phyloP scores from a whole-genome alignment of 2,113 vertebrate genomes.

The Ptyas mucosa region DNA sequence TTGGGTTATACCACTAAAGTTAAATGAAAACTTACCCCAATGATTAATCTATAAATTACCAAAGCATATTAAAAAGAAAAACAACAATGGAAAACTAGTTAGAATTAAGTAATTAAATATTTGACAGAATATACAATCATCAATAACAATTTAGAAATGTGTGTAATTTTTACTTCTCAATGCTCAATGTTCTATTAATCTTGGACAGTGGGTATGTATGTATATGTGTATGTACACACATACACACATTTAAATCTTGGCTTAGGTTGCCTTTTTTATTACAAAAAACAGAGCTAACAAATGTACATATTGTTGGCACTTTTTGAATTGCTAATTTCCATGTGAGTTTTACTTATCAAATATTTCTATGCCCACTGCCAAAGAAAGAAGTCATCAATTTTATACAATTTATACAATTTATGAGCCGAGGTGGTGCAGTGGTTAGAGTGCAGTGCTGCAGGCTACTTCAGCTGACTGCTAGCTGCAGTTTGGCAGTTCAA shows the following conservation, averaged over 20 bases:
- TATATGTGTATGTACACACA: not conserved
- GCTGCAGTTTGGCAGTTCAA: too few relatives aligned
- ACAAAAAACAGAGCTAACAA: not conserved
- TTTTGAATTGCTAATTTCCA: not conserved
- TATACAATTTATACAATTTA: not conserved
- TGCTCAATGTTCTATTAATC: not conserved
- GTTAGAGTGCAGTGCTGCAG: too few relatives aligned
- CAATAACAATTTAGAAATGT: not conserved
- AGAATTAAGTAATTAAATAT: not conserved
- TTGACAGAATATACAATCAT: not conserved
- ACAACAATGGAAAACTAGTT: not conserved
- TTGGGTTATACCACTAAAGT: not conserved
- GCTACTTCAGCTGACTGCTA: too few relatives aligned
- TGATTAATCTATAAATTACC: constrained; percentile 5
- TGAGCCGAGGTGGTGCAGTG: too few relatives aligned
- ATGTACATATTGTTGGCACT: not conserved
- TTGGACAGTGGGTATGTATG: not conserved
- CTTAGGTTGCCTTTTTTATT: not conserved
- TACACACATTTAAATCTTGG: not conserved
- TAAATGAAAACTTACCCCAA: not conserved
- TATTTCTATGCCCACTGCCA: not conserved
- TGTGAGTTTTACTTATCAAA: not conserved
- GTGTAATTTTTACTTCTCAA: not conserved
- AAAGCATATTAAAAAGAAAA: not conserved
- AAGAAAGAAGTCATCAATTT: not conserved